Percentiles rank a stretch among this genome's conserved stretches.
phyloP scores from a whole-genome alignment of 2,797 vertebrate genomes.

The Falco novaeseelandiae region DNA sequence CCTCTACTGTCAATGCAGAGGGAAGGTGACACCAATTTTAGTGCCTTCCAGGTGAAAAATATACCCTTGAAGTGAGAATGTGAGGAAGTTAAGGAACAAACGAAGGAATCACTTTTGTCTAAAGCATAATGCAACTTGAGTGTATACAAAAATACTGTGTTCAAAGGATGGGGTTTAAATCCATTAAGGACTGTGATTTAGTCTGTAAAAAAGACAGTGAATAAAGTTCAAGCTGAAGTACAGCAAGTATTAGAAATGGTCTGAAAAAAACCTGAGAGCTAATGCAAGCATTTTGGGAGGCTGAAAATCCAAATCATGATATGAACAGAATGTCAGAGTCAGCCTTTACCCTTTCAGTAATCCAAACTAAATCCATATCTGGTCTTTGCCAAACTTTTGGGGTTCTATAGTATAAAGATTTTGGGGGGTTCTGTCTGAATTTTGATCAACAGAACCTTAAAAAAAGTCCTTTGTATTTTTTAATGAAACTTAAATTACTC shows the following conservation, averaged over 20 bases:
- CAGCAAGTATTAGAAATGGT: not conserved
- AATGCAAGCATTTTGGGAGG: not conserved
- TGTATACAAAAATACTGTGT: not conserved
- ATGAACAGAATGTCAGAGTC: not conserved
- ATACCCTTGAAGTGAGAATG: conserved; percentile 24
- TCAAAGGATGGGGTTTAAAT: not conserved
- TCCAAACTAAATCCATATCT: not conserved
- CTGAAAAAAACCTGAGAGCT: not conserved
- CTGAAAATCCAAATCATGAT: not conserved
- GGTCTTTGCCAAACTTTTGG: not conserved
- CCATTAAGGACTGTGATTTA: not conserved
- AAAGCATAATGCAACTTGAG: conserved; percentile 16
- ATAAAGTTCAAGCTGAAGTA: not conserved
- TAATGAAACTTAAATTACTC: not conserved
- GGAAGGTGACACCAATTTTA: conserved; percentile 67
- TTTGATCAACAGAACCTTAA: not conserved
- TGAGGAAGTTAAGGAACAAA: conserved; percentile 58
- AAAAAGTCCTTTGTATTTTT: not conserved
- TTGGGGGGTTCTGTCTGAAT: accelerated
- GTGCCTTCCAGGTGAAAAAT: conserved; percentile 65
- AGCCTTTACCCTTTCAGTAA: not conserved
- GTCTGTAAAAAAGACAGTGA: not conserved
- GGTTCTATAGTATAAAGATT: not conserved
- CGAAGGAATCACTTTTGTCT: conserved; percentile 20
- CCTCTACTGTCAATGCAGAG: conserved; percentile 67